Conservation (phyloP, 2,797 vertebrate species). For the Gephyroberyx darwinii region DNA sequence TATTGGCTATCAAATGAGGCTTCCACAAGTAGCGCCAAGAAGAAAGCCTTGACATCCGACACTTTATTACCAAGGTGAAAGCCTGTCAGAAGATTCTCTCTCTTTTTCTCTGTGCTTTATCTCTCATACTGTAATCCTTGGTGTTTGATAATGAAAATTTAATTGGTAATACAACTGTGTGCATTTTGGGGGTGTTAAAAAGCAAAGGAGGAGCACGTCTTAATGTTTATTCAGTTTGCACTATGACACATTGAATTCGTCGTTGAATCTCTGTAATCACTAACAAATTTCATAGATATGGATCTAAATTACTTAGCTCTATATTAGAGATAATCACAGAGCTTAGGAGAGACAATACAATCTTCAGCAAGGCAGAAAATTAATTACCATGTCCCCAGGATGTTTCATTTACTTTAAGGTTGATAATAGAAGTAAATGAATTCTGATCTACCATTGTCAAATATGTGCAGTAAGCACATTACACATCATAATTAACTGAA, state of each 20-base stretch:
- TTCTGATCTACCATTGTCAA: constrained; percentile 33
- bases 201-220: not conserved
- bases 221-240: constrained; percentile 31
- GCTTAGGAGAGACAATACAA: constrained; percentile 50
- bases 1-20: constrained; percentile 74
- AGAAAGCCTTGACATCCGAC: constrained; percentile 57
- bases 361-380: constrained; percentile 50
- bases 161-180: constrained; percentile 20
- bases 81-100: constrained; percentile 39
- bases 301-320: constrained; percentile 55
- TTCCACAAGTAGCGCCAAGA: constrained; percentile 38
- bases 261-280: constrained; percentile 34
- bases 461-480: constrained; percentile 59
- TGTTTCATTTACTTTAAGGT: constrained; percentile 49
- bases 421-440: constrained; percentile 57
- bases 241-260: constrained; percentile 1
- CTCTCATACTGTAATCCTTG: constrained; percentile 21
- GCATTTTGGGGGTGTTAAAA: not conserved
- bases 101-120: constrained; percentile 23
- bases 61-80: constrained; percentile 67
- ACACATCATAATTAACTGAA: constrained; percentile 28
- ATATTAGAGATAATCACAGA: constrained; percentile 57
- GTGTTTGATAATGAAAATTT: constrained; percentile 29
- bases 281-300: constrained; percentile 56
- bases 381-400: constrained; percentile 53